Percentiles rank a stretch among this genome's conserved stretches.
phyloP scores from a whole-genome alignment of 2,797 vertebrate genomes.

The Melanotaenia parkinsoni region DNA sequence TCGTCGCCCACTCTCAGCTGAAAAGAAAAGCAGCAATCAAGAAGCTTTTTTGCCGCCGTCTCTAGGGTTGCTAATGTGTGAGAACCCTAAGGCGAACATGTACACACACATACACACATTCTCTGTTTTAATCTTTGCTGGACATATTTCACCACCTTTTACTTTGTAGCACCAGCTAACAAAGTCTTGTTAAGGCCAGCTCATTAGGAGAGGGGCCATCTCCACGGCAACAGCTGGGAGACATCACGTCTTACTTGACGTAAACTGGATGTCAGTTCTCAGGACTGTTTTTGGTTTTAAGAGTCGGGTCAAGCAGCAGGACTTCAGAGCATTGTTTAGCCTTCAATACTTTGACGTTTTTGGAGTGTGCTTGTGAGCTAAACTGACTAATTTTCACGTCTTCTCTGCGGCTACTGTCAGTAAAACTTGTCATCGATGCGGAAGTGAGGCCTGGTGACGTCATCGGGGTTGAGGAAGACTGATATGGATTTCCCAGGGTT shows the following conservation, averaged over 20 bases:
- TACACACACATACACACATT: slow-evolving; percentile 17
- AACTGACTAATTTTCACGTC: slow-evolving; percentile 13
- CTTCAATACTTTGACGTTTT: neutral
- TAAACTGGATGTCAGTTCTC: slow-evolving; percentile 6
- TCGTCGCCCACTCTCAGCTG: slow-evolving; percentile 47
- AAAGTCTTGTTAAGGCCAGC: slow-evolving; percentile 71
- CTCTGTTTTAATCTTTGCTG: slow-evolving; percentile 19
- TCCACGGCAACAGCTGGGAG: slow-evolving; percentile 68
- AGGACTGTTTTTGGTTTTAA: slow-evolving; percentile 62
- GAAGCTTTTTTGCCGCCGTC: slow-evolving; percentile 35
- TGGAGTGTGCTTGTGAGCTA: neutral
- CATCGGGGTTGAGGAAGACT: slow-evolving; percentile 88
- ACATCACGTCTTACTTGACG: slow-evolving; percentile 51
- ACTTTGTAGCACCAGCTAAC: slow-evolving; percentile 63
- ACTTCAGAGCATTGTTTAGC: slow-evolving; percentile 19
- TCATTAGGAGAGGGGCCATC: slow-evolving; percentile 60
- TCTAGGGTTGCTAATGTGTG: slow-evolving; percentile 44
- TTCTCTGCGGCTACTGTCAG: slow-evolving; percentile 55
- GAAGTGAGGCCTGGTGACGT: slow-evolving; percentile 86
- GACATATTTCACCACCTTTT: slow-evolving; percentile 33
- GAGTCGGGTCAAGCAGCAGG: slow-evolving; percentile 57
- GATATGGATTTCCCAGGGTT: slow-evolving; percentile 89
- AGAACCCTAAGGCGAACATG: slow-evolving; percentile 38
- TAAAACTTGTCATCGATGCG: slow-evolving; percentile 89
- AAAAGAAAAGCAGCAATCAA: slow-evolving; percentile 51